A percentile compares a stretch with the other conserved stretches of the same genome.
These are phyloP conservation scores for Aphaenogaster ashmeadi DNA, from an alignment of 1,140 invertebrate species.

Conservation along the genomic window DNA sequence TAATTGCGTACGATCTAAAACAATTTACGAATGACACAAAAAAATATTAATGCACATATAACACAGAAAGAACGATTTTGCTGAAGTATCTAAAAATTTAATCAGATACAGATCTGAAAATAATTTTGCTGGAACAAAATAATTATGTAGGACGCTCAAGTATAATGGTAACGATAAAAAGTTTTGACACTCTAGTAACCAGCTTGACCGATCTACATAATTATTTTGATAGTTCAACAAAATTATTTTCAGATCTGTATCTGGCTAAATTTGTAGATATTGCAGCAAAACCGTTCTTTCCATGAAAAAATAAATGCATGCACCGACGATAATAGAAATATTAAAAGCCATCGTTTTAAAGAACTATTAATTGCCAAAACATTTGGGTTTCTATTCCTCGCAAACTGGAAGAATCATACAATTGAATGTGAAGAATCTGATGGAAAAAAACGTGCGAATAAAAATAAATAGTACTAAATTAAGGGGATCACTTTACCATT, in stretches of 20 bases:
- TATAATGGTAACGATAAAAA: no score
- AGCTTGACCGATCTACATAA: no score
- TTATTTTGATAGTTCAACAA: no score
- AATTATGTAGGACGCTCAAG: no score
- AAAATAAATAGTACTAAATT: constrained; percentile 72
- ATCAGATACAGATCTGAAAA: no score
- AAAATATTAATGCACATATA: background rate
- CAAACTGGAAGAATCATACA: background rate
- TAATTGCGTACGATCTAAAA: background rate
- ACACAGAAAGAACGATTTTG: no score
- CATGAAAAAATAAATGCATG: background rate
- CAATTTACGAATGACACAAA: background rate
- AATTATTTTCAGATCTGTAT: no score
- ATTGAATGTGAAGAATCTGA: constrained; percentile 15
- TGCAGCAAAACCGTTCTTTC: no score
- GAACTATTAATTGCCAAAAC: constrained; percentile 7
- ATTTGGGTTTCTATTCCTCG: background rate
- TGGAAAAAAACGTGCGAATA: constrained; percentile 58
- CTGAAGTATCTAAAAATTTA: no score
- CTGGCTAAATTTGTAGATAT: no score
- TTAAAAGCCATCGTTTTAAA: constrained; percentile 17
- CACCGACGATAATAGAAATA: background rate
- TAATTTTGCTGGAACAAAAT: no score
- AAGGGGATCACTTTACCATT: constrained; percentile 66
- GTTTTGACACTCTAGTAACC: no score